Base-by-base conservation (phyloP, 1,140 invertebrate species). In the Eurosta solidaginis region DNA sequence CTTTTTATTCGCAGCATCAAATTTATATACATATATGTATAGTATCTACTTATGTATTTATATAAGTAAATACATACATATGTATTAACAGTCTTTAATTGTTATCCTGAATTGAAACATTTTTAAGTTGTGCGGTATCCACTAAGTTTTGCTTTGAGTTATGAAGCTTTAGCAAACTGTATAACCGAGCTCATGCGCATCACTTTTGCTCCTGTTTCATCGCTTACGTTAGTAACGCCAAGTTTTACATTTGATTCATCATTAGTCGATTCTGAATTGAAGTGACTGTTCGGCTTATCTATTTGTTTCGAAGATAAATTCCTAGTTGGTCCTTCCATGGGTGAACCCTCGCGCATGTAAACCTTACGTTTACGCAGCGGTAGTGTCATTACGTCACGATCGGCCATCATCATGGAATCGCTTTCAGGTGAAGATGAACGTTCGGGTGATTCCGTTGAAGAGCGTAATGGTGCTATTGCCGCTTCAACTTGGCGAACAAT, bases 281-380 rank as follows among this genome's bases (percentile, higher is more conserved):
- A 22, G 14, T 74, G 73, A 12, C 12, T 25, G 6, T 40, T 7
- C 14, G 44, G 6, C 4, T 74, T 74, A 27, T 74, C 22, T 1
- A 45, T 29, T 47, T 74, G 29, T 6, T 10, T 40, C 17, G 73
- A 6, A 12, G 33, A 12, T 2, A 42, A 44, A 40, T 79, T 87
- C 79, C 47, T 33, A 75, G 74, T 29, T 7, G 82, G 74, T 10
- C 82, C 77, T 82, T 75, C 87, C 81, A 27, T 90, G 83, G 89
- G 88, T 81, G 79, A 92, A 91, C 89, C 92, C 92, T 92, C 92
- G 78, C 93, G 91, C 74, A 93, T 90, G 81, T 95, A 95, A 88
- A 94, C 92, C 84, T 94, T 95, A 63, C 94, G 90, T 88, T 96
- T 96, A 50, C 94, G 88, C 3, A 93, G 91, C 10, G 94, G 94